These are phyloP conservation scores for Labroides dimidiatus DNA, from an alignment of 2,797 vertebrate genomes.

Conservation along the genomic window DNA sequence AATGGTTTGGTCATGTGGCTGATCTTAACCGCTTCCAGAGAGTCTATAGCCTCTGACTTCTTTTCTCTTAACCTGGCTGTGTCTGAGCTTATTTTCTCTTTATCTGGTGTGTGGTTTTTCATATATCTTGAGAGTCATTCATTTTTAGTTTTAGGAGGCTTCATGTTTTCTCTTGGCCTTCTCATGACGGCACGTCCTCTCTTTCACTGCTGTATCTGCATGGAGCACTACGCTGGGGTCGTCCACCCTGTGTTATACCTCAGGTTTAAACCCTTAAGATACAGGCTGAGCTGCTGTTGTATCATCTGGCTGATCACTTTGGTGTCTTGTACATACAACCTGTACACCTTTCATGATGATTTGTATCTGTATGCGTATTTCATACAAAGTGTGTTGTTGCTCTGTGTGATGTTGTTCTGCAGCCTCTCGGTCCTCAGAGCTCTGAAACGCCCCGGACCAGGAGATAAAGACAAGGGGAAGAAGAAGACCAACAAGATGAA, in stretches of 20 bases:
- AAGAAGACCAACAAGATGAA: slow-evolving; percentile 28
- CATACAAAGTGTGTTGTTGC: slow-evolving; percentile 5
- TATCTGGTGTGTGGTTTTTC: fast-evolving
- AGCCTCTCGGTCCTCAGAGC: slow-evolving; percentile 33
- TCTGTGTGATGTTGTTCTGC: slow-evolving; percentile 31
- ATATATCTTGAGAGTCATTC: too few species aligned
- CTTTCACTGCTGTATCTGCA: slow-evolving; percentile 47
- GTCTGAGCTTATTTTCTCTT: slow-evolving; percentile 6
- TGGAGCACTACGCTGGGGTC: slow-evolving; percentile 36
- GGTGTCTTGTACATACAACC: slow-evolving; percentile 16
- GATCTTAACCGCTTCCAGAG: slow-evolving; percentile 17
- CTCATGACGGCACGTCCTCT: slow-evolving; percentile 27
- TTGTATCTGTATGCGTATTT: slow-evolving; percentile 24
- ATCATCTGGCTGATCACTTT: slow-evolving; percentile 22
- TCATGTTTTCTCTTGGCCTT: slow-evolving; percentile 3
- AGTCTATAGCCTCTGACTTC: slow-evolving; percentile 32
- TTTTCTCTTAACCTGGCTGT: slow-evolving; percentile 44
- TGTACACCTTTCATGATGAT: fast-evolving
- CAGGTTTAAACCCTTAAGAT: slow-evolving; percentile 38
- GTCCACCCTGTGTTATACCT: slow-evolving; percentile 48
- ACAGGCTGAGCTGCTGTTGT: slow-evolving; percentile 30
- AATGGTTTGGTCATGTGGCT: slow-evolving; percentile 44
- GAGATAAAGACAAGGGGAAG: slow-evolving; percentile 10
- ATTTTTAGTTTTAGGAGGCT: background rate
- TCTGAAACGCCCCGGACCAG: slow-evolving; percentile 35